These are phyloP conservation scores for Aleadryas rufinucha DNA, from an alignment of 2,113 vertebrate species.

Conservation along the genomic window DNA sequence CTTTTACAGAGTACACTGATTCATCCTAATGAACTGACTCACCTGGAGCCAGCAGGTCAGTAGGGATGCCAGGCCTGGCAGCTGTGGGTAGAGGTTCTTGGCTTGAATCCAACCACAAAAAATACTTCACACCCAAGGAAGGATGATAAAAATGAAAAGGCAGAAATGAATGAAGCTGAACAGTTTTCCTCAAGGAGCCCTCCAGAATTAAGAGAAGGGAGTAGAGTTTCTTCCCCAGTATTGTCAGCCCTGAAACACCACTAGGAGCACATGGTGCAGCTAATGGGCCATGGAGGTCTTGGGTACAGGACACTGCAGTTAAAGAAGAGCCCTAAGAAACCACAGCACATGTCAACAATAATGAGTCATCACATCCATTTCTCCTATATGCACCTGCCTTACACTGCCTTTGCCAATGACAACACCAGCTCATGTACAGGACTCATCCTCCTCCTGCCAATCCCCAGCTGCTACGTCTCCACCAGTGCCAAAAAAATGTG, in stretches of 20 bases:
- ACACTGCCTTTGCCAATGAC: background rate
- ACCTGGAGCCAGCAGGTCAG: background rate
- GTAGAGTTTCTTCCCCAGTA: background rate
- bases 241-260: background rate
- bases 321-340: background rate
- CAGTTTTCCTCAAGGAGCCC: background rate
- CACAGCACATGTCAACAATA: background rate
- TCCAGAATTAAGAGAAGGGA: background rate
- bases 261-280: accelerated
- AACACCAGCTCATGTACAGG: background rate
- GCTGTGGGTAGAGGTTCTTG: background rate
- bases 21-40: background rate
- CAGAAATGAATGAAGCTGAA: background rate
- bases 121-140: background rate
- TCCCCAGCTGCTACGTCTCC: background rate
- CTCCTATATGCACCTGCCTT: background rate
- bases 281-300: background rate
- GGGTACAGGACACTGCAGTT: background rate
- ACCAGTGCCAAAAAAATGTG: background rate
- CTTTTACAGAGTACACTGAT: background rate
- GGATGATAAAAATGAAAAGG: background rate
- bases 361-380: background rate
- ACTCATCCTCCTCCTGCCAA: background rate
- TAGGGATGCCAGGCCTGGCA: background rate
- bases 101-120: background rate